Evolutionary conservation across 2,113 vertebrate species (phyloP), one percentile per base, ranked within the genome.

Genomic region (Megaleporinus macrocephalus): DNA sequence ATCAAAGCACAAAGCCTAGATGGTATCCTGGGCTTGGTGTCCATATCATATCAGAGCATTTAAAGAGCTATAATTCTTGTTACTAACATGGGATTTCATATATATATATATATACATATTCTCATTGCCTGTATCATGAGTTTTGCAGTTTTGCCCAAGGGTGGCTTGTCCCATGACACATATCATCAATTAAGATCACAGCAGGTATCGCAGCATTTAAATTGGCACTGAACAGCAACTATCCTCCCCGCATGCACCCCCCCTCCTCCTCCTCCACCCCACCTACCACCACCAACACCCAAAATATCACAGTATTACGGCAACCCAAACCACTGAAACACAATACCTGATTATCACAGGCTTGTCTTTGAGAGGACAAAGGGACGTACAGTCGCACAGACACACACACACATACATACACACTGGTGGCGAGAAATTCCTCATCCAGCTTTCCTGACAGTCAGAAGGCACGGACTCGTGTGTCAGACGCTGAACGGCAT

Each of bases 181-280:
- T 93, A 94, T 94, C 93, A 94, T 93, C 93, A 95, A 94, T 94
- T 94, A 94, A 91, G 91, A 93, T 94, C 93, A 89, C 93, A 94
- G 93, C 93, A 90, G 93, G 93, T 84, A 89, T 91, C 86, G 81
- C 86, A 81, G 76, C 91, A 90, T 93, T 92, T 91, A 92, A 94
- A 93, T 94, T 93, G 91, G 87, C 89, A 90, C 91, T 84, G 87
- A 90, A 87, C 82, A 36, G 68, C 73, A 85, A 85, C 78, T 83
- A 63, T n/a, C n/a, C n/a, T n/a, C n/a, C n/a, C n/a, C n/a, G n/a
- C n/a, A n/a, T n/a, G n/a, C n/a, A n/a, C 76, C 84, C 86, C 89
- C 91, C 90, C 86, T 83, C 89, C 1, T 4, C 20, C 51, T 20
- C 11, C 51, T 7, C 36, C 36, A 36, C 36, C 36, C 36, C 36